A percentile compares a stretch with the other conserved stretches of the same genome.
Evolutionary conservation across 2,113 vertebrate genomes (phyloP).

Genomic region (Prietella phreatophila): DNA sequence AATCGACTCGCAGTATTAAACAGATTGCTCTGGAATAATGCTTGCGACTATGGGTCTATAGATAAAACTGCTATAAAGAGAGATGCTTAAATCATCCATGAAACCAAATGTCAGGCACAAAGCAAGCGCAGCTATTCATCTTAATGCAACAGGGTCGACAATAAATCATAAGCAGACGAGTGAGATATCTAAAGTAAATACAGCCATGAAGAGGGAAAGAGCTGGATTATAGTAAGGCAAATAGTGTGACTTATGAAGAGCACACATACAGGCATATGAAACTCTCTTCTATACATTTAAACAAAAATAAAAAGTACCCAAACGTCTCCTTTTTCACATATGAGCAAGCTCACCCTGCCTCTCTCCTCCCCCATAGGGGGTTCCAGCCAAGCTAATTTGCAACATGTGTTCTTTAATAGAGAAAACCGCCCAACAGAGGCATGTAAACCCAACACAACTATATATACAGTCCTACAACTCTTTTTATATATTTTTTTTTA

Average conservation of each 20-base stretch:
- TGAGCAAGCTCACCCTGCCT: slow-evolving; percentile 51
- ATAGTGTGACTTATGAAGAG: background rate
- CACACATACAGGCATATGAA: slow-evolving; percentile 50
- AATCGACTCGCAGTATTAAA: background rate
- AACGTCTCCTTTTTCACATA: slow-evolving; percentile 57
- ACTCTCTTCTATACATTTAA: slow-evolving; percentile 53
- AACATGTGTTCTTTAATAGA: slow-evolving; percentile 72
- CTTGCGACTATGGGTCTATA: background rate
- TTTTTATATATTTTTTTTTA: slow-evolving; percentile 55
- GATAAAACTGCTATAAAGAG: slow-evolving; percentile 18
- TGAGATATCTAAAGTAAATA: slow-evolving; percentile 22
- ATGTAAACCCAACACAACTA: slow-evolving; percentile 70
- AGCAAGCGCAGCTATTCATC: slow-evolving; percentile 8
- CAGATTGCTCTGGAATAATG: background rate
- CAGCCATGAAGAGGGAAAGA: slow-evolving; percentile 16
- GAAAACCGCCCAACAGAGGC: slow-evolving; percentile 58
- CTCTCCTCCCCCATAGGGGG: slow-evolving; percentile 37
- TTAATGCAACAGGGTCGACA: background rate
- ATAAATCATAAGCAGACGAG: slow-evolving; percentile 27
- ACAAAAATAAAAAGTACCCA: slow-evolving; percentile 40
- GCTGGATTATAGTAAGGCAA: background rate
- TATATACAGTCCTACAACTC: slow-evolving; percentile 67
- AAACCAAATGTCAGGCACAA: slow-evolving; percentile 25
- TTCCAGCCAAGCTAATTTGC: slow-evolving; percentile 70
- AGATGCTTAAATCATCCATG: slow-evolving; percentile 21